phyloP scores from a whole-genome alignment of 2,113 vertebrate genomes.

The Scolopax mira region DNA sequence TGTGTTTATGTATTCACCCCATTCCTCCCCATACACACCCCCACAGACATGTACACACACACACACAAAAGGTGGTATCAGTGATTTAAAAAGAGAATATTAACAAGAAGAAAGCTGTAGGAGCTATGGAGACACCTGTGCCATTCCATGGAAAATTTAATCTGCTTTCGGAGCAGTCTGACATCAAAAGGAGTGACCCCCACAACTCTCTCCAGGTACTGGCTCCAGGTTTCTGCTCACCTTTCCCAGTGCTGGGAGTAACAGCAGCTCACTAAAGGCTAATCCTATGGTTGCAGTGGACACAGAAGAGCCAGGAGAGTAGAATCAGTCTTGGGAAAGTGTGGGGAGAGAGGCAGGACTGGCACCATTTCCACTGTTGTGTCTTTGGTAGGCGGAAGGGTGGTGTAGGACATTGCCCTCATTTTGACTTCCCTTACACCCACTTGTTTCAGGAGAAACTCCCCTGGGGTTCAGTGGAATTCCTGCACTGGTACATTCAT shows the following conservation, averaged over 20 bases:
- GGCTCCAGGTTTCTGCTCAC: background rate
- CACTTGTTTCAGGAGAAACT: background rate
- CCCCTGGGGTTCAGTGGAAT: background rate
- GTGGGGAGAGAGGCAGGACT: background rate
- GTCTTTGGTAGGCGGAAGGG: background rate
- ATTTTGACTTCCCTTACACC: background rate
- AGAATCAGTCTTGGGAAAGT: background rate
- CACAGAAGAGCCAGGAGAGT: background rate
- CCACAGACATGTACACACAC: background rate
- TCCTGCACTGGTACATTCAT: background rate
- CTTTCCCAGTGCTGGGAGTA: background rate
- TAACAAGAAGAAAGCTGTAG: background rate
- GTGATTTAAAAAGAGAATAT: background rate
- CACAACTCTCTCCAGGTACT: background rate
- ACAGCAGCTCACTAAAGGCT: background rate
- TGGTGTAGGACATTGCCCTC: background rate
- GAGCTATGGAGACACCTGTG: background rate
- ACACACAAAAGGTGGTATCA: background rate
- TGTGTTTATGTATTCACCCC: background rate
- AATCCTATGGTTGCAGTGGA: background rate
- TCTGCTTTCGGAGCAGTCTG: background rate
- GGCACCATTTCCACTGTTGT: background rate
- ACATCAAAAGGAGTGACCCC: background rate
- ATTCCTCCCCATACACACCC: background rate
- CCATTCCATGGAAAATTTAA: background rate